These are phyloP conservation scores for Polia nebulosa DNA, from an alignment of 2,888 invertebrate genomes.

Conservation along the genomic window DNA sequence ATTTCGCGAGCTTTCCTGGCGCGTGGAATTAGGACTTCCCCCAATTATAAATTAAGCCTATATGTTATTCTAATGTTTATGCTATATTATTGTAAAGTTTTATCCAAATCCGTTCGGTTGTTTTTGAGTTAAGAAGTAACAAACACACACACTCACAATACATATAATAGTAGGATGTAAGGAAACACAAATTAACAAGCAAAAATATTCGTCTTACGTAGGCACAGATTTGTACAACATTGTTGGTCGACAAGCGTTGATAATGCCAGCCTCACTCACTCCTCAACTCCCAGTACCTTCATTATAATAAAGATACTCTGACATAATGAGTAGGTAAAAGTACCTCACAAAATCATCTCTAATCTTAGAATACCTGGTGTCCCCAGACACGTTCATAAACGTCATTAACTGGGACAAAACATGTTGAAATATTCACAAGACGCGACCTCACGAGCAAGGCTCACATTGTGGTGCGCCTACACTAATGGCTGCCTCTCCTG, in stretches of 20 bases:
- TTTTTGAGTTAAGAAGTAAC: no score
- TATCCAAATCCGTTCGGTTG: no score
- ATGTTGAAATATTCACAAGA: constrained; percentile 53
- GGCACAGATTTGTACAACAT: neutral
- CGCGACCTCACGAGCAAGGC: constrained; percentile 23
- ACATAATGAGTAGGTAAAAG: constrained; percentile 22
- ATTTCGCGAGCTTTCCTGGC: no score
- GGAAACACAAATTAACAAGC: no score
- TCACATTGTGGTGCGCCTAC: constrained; percentile 14
- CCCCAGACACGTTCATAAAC: constrained; percentile 24
- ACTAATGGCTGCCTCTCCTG: constrained; percentile 47
- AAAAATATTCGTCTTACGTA: no score
- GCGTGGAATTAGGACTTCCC: no score
- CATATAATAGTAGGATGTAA: no score
- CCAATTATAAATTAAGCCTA: no score
- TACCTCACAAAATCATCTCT: constrained; percentile 7
- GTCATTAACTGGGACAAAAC: constrained; percentile 49
- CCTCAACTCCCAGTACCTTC: neutral
- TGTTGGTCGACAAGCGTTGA: neutral
- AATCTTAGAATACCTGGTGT: constrained; percentile 22
- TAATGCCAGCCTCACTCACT: neutral
- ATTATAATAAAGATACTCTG: neutral
- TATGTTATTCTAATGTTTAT: no score
- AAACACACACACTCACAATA: no score
- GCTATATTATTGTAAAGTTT: no score